Evolutionary conservation across 2,888 invertebrate species (phyloP).

Genomic region (Phymatocera aterrima): DNA sequence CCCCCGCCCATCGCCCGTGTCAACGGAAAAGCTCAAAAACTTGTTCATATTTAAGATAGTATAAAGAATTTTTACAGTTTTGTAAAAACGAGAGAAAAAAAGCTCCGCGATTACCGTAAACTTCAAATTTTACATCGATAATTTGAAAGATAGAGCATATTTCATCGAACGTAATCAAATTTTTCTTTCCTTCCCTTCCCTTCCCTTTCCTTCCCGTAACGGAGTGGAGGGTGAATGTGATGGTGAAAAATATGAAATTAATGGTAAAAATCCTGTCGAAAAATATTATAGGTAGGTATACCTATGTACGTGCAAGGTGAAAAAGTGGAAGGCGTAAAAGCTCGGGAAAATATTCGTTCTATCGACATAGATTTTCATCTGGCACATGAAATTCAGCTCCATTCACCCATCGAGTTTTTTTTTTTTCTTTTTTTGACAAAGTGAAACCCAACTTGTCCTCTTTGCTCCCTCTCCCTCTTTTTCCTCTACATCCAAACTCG

Average conservation of each 20-base stretch:
- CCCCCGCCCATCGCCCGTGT: too few relatives aligned
- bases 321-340: not conserved
- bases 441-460: not conserved
- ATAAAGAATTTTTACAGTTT: not conserved
- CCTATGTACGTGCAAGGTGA: not conserved
- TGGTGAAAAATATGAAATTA: not conserved
- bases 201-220: not conserved
- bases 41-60: not conserved
- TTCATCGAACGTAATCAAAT: too few relatives aligned
- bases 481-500: not conserved
- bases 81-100: too few relatives aligned
- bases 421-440: slow-evolving; percentile 14
- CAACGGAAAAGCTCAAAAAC: too few relatives aligned
- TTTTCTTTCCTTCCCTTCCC: too few relatives aligned
- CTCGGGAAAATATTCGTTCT: not conserved
- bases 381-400: not conserved
- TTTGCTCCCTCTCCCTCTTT: not conserved
- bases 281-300: not conserved
- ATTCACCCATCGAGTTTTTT: too few relatives aligned
- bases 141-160: too few relatives aligned
- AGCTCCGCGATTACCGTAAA: too few relatives aligned
- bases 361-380: not conserved
- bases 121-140: too few relatives aligned
- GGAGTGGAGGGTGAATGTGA: not conserved
- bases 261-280: not conserved